These are phyloP conservation scores for Nilaparvata lugens DNA, from an alignment of 1,140 invertebrate genomes.

Conservation along the genomic window DNA sequence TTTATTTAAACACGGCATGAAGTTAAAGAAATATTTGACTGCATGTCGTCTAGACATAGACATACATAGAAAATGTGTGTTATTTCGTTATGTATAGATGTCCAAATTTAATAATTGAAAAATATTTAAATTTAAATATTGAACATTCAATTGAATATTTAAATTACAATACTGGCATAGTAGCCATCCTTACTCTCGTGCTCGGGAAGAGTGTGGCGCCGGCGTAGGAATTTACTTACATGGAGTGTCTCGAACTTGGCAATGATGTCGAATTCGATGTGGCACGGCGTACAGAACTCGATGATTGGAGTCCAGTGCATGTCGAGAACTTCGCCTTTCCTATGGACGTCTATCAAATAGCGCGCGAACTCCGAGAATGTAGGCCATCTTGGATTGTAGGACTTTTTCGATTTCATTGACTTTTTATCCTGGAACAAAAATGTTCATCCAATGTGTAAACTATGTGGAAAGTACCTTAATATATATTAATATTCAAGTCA, in stretches of 20 bases:
- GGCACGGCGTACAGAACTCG: constrained; percentile 81
- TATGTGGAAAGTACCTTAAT: too few relatives aligned
- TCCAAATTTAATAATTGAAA: neutral
- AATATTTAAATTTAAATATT: neutral
- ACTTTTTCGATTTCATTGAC: neutral
- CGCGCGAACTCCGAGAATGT: constrained; percentile 67
- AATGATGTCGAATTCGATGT: constrained; percentile 77
- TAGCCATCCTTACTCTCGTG: neutral
- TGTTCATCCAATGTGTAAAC: too few relatives aligned
- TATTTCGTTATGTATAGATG: neutral
- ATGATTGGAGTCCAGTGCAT: constrained; percentile 87
- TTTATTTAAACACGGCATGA: too few relatives aligned
- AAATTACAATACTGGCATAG: too few relatives aligned
- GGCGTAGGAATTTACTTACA: constrained; percentile 32
- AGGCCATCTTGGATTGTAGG: constrained; percentile 47
- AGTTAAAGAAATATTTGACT: too few relatives aligned
- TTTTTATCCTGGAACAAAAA: constrained; percentile 16
- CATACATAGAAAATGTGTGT: neutral
- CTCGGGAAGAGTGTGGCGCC: neutral
- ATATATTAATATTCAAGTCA: too few relatives aligned
- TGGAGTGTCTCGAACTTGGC: constrained; percentile 81
- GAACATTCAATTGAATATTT: neutral
- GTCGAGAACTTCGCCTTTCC: constrained; percentile 57
- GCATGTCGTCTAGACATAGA: too few relatives aligned
- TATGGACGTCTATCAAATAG: constrained; percentile 59